Evolutionary conservation across 2,888 invertebrate species (phyloP).

Genomic region (Chorisops tibialis): DNA sequence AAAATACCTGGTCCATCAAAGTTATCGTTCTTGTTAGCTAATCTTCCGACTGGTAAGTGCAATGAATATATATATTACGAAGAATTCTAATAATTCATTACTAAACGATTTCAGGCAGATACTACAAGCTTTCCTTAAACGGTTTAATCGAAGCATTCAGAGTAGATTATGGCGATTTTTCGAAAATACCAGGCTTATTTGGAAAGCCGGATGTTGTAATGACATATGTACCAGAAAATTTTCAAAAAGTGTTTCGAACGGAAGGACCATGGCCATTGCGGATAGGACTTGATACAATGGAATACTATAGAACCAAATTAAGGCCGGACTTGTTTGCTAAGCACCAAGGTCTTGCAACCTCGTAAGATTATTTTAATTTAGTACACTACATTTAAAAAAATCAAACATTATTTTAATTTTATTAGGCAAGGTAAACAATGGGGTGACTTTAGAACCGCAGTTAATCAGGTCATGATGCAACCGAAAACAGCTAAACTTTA

Average conservation of each 20-base stretch:
- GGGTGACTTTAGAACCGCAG: constrained; percentile 63
- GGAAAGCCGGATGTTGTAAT: constrained; percentile 48
- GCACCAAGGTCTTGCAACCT: constrained; percentile 43
- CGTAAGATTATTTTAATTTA: constrained; percentile 36
- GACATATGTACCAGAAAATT: constrained; percentile 56
- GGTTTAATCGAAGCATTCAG: constrained; percentile 38
- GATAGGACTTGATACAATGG: constrained; percentile 49
- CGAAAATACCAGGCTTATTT: constrained; percentile 50
- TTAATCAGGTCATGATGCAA: constrained; percentile 65
- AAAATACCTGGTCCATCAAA: constrained; percentile 43
- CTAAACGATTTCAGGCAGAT: constrained; percentile 36
- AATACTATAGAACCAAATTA: constrained; percentile 48
- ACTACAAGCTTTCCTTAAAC: constrained; percentile 38
- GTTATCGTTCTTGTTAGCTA: constrained; percentile 35
- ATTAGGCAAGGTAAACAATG: constrained; percentile 62
- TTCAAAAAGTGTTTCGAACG: constrained; percentile 51
- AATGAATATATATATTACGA: not conserved
- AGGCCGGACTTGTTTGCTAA: constrained; percentile 47
- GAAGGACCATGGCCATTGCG: constrained; percentile 55
- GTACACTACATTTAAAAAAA: not conserved
- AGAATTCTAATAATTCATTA: not conserved
- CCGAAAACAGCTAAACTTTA: constrained; percentile 59
- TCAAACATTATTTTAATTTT: constrained; percentile 32
- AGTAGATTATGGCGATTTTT: constrained; percentile 50
- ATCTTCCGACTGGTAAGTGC: constrained; percentile 6